phyloP scores from a whole-genome alignment of 2,888 invertebrate species.

The Apocheima hispidaria region DNA sequence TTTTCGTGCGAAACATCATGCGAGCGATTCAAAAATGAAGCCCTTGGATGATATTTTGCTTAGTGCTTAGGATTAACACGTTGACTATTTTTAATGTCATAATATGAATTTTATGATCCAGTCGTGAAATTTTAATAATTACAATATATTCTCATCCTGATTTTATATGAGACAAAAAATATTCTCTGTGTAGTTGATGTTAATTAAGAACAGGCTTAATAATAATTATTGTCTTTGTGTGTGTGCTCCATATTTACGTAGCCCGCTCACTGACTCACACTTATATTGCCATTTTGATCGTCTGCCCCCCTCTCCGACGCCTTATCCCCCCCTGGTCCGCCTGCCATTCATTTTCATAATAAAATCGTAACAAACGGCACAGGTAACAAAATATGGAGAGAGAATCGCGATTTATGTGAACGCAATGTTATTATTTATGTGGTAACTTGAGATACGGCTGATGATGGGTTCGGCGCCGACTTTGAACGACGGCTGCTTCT shows the following conservation, averaged over 20 bases:
- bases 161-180: slow-evolving; percentile 1
- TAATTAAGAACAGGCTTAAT: slow-evolving; percentile 2
- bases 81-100: no score
- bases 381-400: slow-evolving; percentile 85
- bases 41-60: no score
- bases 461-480: slow-evolving; percentile 55
- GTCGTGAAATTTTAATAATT: no score
- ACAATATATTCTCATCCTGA: no score
- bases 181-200: not conserved
- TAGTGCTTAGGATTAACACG: no score
- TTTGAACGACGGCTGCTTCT: slow-evolving; percentile 35
- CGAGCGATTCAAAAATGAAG: no score
- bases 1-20: no score
- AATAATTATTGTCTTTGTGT: slow-evolving; percentile 6
- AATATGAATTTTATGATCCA: no score
- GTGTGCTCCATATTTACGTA: slow-evolving; percentile 13
- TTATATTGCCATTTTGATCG: slow-evolving; percentile 68
- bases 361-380: slow-evolving; percentile 85
- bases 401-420: slow-evolving; percentile 80
- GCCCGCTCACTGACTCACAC: slow-evolving; percentile 32
- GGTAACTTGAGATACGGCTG: slow-evolving; percentile 68
- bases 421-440: slow-evolving; percentile 79
- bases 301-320: slow-evolving; percentile 51
- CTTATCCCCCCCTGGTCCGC: slow-evolving; percentile 56
- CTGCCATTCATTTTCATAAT: slow-evolving; percentile 86